Evolutionary conservation across 2,113 vertebrate species (phyloP).

Genomic region (Neogobius melanostomus): DNA sequence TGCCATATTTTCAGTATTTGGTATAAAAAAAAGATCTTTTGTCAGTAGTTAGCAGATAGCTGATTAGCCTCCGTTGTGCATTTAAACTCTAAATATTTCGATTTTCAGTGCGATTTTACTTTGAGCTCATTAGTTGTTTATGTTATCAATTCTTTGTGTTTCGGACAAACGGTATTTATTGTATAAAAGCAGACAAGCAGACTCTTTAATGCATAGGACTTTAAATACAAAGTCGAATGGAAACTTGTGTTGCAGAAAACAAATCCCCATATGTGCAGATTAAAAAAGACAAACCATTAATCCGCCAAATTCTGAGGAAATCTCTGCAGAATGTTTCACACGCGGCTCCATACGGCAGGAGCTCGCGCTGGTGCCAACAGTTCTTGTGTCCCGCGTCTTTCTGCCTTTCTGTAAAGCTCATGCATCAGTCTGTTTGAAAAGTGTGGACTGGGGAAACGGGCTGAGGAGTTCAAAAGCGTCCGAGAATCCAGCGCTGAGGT

Average conservation of each 20-base stretch:
- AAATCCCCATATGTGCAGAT: not conserved
- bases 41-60: too few relatives aligned
- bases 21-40: too few relatives aligned
- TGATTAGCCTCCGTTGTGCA: too few relatives aligned
- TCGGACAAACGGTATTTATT: too few relatives aligned
- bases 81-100: too few relatives aligned
- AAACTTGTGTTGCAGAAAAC: not conserved
- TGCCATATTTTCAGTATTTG: too few relatives aligned
- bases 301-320: not conserved
- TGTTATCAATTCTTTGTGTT: too few relatives aligned
- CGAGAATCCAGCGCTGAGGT: not conserved
- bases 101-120: too few relatives aligned
- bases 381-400: not conserved
- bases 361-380: not conserved
- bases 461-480: constrained; percentile 1
- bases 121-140: too few relatives aligned
- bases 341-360: not conserved
- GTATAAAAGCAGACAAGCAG: too few relatives aligned
- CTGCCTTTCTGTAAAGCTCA: not conserved
- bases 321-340: not conserved
- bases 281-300: not conserved
- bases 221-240: not conserved
- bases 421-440: not conserved
- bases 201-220: too few relatives aligned
- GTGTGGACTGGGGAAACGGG: not conserved